Evolutionary conservation across 2,113 vertebrate genomes (phyloP), one percentile per base, ranked within the genome.

Genomic region (Pristiophorus japonicus): DNA sequence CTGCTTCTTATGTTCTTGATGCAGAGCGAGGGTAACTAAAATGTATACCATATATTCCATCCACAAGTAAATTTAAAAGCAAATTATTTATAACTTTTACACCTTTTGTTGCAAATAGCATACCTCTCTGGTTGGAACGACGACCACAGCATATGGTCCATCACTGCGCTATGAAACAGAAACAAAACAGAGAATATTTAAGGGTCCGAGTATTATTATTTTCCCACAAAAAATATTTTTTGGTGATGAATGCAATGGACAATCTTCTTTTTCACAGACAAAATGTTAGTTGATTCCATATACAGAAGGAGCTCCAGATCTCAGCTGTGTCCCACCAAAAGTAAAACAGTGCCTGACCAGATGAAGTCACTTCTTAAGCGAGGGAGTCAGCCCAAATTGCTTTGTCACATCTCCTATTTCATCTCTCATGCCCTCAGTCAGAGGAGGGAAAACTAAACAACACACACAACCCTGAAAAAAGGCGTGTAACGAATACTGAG

Each of bases 81-180:
- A 22, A 81, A 34, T 24, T 34, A 73, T 73, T 73, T 73, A 2
- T 45, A 81, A 81, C 4, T 81, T 42, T 22, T 20, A 81, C 78
- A 81, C 10, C 38, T 81, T 81, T 81, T 81, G 75, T 1, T 81
- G 78, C 38, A 81, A 38, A 55, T 24, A 94, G 8, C 42, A 12
- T 97, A 99, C 99, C 98, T 99, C 99, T 98, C 99, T 98, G 0
- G 99, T 99, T 0, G 99, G 99, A 78, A 99, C 98, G 0, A 99
- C 96, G 12, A 99, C 34, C 10, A 99, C 97, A 0, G 99, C 99
- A 0, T 99, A 98, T 0, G 99, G 99, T 0, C 99, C 99, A 0
- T 99, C 98, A 0, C 98, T 97, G 96, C 99, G 98, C 98, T 98
- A 97, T 66, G 63, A 47, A 96, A 96, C 18, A 14, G 96, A 96